These are phyloP conservation scores for Indicator maculatus DNA, from an alignment of 2,113 vertebrate genomes.

Conservation along the genomic window DNA sequence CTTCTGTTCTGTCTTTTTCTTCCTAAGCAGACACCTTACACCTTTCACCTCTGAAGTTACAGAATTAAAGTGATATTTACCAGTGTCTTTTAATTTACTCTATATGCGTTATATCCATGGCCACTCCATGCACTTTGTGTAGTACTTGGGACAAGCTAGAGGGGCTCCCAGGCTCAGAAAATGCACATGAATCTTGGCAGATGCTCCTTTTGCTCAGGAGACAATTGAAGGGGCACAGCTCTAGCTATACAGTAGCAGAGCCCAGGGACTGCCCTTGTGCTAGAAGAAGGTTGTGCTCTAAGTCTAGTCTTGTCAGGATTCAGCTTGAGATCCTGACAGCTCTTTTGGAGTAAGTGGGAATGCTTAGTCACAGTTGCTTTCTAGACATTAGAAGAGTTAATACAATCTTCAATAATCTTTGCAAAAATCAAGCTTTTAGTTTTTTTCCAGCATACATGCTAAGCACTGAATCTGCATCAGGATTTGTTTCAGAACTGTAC, in stretches of 20 bases:
- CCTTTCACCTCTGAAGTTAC: not conserved
- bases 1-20: not conserved
- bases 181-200: not conserved
- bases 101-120: not conserved
- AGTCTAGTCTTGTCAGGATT: not conserved
- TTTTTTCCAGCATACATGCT: not conserved
- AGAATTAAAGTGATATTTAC: not conserved
- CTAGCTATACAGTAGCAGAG: not conserved
- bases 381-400: not conserved
- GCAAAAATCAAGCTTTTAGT: not conserved
- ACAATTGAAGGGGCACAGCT: not conserved
- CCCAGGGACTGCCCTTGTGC: not conserved
- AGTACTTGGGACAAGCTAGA: not conserved
- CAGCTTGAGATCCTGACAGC: not conserved
- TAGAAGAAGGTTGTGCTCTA: not conserved
- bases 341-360: not conserved
- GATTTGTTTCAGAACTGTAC: not conserved
- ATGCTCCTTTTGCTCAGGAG: not conserved
- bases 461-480: not conserved
- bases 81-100: not conserved
- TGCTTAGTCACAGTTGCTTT: not conserved
- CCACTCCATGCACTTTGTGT: not conserved
- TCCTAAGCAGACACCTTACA: not conserved
- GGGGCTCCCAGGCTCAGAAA: not conserved
- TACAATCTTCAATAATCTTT: not conserved